Evolutionary conservation across 2,797 vertebrate species (phyloP).

Genomic region (Astyanax mexicanus): DNA sequence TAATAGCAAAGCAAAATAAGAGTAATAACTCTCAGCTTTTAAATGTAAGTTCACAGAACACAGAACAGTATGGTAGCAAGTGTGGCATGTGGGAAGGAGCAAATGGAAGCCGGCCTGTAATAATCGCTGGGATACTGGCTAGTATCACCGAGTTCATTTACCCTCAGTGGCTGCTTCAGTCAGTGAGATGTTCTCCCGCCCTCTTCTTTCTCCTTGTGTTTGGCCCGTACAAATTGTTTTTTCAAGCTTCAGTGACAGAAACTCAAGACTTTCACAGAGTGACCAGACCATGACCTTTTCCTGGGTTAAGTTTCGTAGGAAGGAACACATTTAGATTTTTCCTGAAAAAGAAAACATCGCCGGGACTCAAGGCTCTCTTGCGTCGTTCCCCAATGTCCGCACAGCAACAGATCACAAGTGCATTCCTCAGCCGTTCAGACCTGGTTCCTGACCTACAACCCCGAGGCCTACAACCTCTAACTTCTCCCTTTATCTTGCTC

Average conservation of each 20-base stretch:
- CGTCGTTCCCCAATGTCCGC: slow-evolving; percentile 58
- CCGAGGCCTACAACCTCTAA: slow-evolving; percentile 31
- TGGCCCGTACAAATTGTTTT: slow-evolving; percentile 63
- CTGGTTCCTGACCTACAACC: slow-evolving; percentile 38
- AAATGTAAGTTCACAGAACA: not conserved
- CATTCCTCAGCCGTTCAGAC: slow-evolving; percentile 35
- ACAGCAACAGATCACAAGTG: slow-evolving; percentile 34
- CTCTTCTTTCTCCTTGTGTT: slow-evolving; percentile 35
- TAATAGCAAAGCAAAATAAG: too few relatives aligned
- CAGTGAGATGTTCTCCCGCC: slow-evolving; percentile 36
- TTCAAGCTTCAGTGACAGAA: slow-evolving; percentile 71
- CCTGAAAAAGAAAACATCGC: slow-evolving; percentile 79
- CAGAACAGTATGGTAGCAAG: slow-evolving; percentile 29
- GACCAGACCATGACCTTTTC: slow-evolving; percentile 74
- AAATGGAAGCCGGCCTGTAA: slow-evolving; percentile 36
- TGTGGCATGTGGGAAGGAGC: slow-evolving; percentile 25
- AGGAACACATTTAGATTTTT: slow-evolving; percentile 80
- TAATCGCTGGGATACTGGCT: slow-evolving; percentile 38
- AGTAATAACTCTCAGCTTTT: too few relatives aligned
- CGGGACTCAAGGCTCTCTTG: slow-evolving; percentile 72
- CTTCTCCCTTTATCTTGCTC: slow-evolving; percentile 67
- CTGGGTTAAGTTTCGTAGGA: slow-evolving; percentile 76
- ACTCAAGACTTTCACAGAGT: slow-evolving; percentile 74
- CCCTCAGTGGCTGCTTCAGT: slow-evolving; percentile 42
- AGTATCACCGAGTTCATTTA: slow-evolving; percentile 58